Conservation (phyloP, 2,888 invertebrate species). For the Trimorus sp. region DNA sequence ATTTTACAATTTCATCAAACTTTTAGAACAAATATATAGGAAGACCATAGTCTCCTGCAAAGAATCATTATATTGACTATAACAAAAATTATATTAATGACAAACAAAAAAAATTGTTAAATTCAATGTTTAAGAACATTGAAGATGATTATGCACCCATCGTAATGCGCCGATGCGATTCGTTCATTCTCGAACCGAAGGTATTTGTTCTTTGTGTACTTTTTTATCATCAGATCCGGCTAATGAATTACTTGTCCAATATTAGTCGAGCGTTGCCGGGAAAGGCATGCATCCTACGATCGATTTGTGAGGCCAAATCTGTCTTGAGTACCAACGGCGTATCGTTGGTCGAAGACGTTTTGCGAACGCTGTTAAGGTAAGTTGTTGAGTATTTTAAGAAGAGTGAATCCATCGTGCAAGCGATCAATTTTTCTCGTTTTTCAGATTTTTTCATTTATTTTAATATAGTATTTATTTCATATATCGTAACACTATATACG, state of each 20-base stretch:
- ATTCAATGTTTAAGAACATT: no score
- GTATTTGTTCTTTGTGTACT: conserved; percentile 45
- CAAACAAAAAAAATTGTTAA: no score
- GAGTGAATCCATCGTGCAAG: not conserved
- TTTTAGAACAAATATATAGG: no score
- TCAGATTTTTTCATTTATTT: conserved; percentile 60
- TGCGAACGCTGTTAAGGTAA: conserved; percentile 86
- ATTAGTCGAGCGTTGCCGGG: conserved; percentile 85
- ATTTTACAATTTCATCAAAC: no score
- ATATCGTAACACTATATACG: not conserved
- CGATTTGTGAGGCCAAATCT: conserved; percentile 86
- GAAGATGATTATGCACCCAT: no score
- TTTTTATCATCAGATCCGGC: conserved; percentile 28
- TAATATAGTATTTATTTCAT: not conserved
- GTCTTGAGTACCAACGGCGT: conserved; percentile 84
- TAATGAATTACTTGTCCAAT: conserved; percentile 58
- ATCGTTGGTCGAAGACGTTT: conserved; percentile 86
- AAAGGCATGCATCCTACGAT: conserved; percentile 85
- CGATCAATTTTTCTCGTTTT: conserved; percentile 47
- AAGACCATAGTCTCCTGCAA: no score
- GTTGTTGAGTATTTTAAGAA: conserved; percentile 10
- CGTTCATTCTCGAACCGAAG: conserved; percentile 15
- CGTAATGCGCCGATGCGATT: conserved; percentile 21
- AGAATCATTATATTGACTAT: no score
- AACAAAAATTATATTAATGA: no score